Evolutionary conservation across 2,888 invertebrate genomes (phyloP).

Genomic region (Aleiodes alternator): DNA sequence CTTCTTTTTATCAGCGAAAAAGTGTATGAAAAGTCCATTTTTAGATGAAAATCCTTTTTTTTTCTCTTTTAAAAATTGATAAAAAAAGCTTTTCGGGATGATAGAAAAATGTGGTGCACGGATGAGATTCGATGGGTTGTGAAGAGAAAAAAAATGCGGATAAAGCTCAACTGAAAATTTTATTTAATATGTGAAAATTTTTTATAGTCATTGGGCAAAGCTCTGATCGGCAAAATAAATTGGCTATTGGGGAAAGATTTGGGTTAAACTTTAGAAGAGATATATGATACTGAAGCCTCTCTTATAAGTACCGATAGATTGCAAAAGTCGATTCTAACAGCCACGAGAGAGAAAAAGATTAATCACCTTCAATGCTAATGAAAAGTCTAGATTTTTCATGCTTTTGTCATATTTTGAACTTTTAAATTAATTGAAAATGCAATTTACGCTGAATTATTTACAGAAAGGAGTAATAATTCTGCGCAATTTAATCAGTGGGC

Average conservation of each 20-base stretch:
- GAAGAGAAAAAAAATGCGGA: background rate
- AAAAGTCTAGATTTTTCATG: background rate
- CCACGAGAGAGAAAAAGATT: slow-evolving; percentile 14
- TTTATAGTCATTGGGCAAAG: slow-evolving; percentile 12
- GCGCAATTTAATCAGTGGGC: too few relatives aligned
- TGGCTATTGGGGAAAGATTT: background rate
- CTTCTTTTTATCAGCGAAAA: too few relatives aligned
- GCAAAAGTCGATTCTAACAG: slow-evolving; percentile 9
- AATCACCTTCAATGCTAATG: slow-evolving; percentile 7
- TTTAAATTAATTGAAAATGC: background rate
- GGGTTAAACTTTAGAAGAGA: slow-evolving; percentile 11
- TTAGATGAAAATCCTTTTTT: too few relatives aligned
- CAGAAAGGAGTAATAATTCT: too few relatives aligned
- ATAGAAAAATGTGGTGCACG: too few relatives aligned
- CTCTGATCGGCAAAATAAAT: slow-evolving; percentile 6
- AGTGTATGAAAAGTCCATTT: too few relatives aligned
- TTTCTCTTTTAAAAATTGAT: too few relatives aligned
- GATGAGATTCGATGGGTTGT: too few relatives aligned
- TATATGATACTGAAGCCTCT: slow-evolving; percentile 12
- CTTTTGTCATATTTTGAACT: background rate
- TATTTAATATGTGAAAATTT: slow-evolving; percentile 20
- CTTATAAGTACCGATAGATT: slow-evolving; percentile 24
- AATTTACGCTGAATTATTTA: background rate
- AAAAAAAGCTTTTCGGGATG: too few relatives aligned
- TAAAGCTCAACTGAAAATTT: slow-evolving; percentile 9